These are phyloP conservation scores for Gambusia yucatana DNA, from an alignment of 2,797 vertebrate genomes.

Conservation along the genomic window DNA sequence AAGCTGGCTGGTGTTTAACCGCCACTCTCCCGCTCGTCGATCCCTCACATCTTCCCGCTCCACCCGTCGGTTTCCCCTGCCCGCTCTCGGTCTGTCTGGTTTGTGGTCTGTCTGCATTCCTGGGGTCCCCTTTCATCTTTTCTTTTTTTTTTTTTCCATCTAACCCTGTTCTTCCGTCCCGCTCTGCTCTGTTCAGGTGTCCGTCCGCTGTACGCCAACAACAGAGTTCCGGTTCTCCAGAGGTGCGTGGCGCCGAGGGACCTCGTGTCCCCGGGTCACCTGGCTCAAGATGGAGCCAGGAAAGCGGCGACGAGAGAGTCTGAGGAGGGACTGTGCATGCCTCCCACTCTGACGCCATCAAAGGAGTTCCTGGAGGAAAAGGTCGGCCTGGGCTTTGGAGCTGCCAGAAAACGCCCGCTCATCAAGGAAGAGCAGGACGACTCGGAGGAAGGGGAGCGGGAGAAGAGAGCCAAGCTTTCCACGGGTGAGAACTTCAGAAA, in stretches of 20 bases:
- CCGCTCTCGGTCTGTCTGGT: conserved; percentile 34
- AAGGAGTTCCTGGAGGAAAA: conserved; percentile 75
- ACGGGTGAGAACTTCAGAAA: conserved; percentile 57
- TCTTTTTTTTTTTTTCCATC: background rate
- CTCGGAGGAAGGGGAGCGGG: conserved; percentile 68
- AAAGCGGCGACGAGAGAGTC: conserved; percentile 42
- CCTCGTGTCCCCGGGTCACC: conserved; percentile 48
- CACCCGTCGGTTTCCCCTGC: conserved; percentile 13
- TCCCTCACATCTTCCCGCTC: conserved; percentile 18
- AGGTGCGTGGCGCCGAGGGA: conserved; percentile 69
- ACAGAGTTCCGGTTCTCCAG: conserved; percentile 81
- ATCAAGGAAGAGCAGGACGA: conserved; percentile 71
- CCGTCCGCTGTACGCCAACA: conserved; percentile 64
- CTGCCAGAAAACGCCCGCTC: conserved; percentile 85
- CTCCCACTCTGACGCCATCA: conserved; percentile 59
- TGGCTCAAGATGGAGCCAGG: conserved; percentile 46
- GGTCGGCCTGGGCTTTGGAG: conserved; percentile 68
- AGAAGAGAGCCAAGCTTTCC: conserved; percentile 85
- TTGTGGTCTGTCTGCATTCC: conserved; percentile 45
- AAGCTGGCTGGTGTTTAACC: conserved; percentile 78
- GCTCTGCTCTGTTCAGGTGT: conserved; percentile 63
- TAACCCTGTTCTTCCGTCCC: background rate
- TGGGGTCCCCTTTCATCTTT: conserved; percentile 33
- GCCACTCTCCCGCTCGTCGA: conserved; percentile 54
- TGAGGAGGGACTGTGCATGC: conserved; percentile 56